These are phyloP conservation scores for Smithornis capensis DNA, from an alignment of 2,113 vertebrate species.

Conservation along the genomic window DNA sequence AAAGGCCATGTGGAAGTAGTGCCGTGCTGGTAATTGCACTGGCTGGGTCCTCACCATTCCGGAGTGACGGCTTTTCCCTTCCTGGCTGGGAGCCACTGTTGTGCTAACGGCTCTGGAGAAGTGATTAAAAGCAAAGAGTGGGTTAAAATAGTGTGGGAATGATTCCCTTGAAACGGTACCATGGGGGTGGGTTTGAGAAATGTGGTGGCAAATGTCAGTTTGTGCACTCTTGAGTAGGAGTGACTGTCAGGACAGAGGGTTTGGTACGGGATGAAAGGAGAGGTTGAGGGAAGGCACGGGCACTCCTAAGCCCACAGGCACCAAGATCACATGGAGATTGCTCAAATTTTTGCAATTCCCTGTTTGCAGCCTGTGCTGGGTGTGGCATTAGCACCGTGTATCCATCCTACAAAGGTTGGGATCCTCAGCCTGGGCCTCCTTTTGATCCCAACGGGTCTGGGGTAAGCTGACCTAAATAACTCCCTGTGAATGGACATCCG, in stretches of 20 bases:
- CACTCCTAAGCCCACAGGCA: not conserved
- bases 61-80: not conserved
- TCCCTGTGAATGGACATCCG: not conserved
- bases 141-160: conserved; percentile 46
- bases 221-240: not conserved
- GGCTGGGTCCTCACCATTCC: not conserved
- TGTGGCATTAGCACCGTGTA: not conserved
- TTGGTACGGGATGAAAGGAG: not conserved
- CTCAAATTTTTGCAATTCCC: not conserved
- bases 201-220: not conserved
- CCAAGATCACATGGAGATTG: not conserved
- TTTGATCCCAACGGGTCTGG: not conserved
- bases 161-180: not conserved
- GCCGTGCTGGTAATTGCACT: not conserved
- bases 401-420: not conserved
- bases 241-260: not conserved
- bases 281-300: not conserved
- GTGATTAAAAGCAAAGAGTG: conserved; percentile 18
- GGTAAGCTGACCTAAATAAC: not conserved
- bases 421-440: not conserved
- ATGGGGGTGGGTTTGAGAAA: not conserved
- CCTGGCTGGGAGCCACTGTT: conserved; percentile 47
- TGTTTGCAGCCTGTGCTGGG: not conserved
- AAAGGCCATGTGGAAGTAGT: not conserved
- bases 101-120: conserved; percentile 31